Conservation (phyloP, 1,140 invertebrate genomes). For the Galleria mellonella region DNA sequence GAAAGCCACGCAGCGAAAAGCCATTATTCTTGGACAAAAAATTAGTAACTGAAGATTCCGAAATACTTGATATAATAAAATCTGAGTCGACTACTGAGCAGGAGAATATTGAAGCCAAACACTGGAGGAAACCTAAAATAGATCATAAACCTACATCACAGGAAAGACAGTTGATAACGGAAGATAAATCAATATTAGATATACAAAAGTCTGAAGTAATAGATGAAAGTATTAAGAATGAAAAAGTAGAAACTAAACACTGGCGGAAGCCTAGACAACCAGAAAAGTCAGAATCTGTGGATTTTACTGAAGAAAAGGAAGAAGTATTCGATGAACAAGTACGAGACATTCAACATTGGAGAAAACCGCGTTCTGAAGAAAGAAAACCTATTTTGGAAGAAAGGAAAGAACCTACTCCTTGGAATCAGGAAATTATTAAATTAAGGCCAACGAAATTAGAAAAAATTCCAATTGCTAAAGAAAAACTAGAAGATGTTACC, state of each 20-base stretch:
- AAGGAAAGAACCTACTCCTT: constrained; percentile 38
- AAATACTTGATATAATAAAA: constrained; percentile 3
- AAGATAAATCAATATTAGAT: constrained; percentile 7
- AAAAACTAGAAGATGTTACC: constrained; percentile 41
- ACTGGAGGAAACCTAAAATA: neutral
- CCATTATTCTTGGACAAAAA: neutral
- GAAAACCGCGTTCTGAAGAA: constrained; percentile 14
- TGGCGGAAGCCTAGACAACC: neutral
- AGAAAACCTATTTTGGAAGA: constrained; percentile 12
- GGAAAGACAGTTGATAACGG: neutral
- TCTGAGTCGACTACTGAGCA: neutral
- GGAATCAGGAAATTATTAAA: constrained; percentile 76
- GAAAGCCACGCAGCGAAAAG: constrained; percentile 6
- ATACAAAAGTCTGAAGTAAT: constrained; percentile 10
- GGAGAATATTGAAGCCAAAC: neutral
- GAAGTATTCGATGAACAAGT: neutral
- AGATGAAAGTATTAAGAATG: neutral
- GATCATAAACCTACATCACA: constrained; percentile 1
- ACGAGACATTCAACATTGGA: constrained; percentile 3
- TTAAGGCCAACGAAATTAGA: constrained; percentile 73
- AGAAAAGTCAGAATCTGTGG: neutral
- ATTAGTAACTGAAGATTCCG: constrained; percentile 8
- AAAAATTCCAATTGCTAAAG: constrained; percentile 33
- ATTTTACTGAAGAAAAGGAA: neutral
- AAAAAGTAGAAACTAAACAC: neutral